Base-by-base conservation (phyloP, 2,113 vertebrate species). In the Mormoops blainvillei region DNA sequence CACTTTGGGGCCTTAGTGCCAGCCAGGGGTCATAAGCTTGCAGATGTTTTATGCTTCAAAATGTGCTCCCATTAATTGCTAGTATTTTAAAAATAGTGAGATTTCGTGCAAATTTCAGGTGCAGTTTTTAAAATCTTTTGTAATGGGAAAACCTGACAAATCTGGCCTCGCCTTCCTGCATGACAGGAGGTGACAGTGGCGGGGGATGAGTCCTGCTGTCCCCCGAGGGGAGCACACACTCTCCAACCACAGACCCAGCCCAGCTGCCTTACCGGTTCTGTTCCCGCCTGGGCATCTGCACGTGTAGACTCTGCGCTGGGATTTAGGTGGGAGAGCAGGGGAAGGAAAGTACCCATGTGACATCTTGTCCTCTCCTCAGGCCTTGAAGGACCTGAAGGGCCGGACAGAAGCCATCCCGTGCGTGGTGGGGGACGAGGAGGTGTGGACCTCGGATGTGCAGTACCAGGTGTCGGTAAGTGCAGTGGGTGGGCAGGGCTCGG, bases 391-490 rank as follows among this genome's bases (percentile, higher is more conserved):
- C 9, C 95, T 99, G 73, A 99, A 99, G 97, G 99, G 97, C 88
- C 98, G 54, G 97, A 99, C 99, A 0, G 99, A 99, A 97, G 98
- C 99, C 92, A 98, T 99, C 95, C 99, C 99, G 0, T 99, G 99
- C 1, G 99, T 99, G 93, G 98, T 99, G 0, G 99, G 99, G 7
- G 99, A 99, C 2, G 99, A 99, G 77, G 99, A 99, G 43, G 99
- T 99, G 87, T 99, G 99, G 99, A 99, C 99, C 0, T 91, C 97
- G 0, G 98, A 99, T 0, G 94, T 99, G 97, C 97, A 88, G 96
- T 99, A 99, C 96, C 99, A 99, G 98, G 92, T 99, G 26, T 99
- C 99, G 94, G 99, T 99, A 98, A 99, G 99, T 98, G 26, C 15
- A 0, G 4, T 0, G 6, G 31, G 41, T 2, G 13, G 36, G 16